A percentile compares a stretch with the other conserved stretches of the same genome.
Evolutionary conservation across 92 coral and sea anemone genomes (phyloP).

Genomic region (Epizoanthus illoricatus): DNA sequence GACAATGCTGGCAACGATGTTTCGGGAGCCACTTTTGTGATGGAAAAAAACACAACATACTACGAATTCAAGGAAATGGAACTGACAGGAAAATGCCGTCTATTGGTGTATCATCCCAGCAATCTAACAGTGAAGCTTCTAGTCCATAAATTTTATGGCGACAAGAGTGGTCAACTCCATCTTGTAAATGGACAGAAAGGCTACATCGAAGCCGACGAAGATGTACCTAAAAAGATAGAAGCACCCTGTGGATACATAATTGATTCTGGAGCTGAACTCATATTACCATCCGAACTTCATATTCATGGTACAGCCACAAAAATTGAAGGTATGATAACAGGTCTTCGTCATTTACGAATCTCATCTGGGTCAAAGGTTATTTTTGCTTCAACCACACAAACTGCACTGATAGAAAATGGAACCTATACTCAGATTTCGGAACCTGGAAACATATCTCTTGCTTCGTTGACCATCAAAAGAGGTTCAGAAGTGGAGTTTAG

Average conservation of each 20-base stretch:
- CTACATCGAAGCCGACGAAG: conserved; percentile 62
- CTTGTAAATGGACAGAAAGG: conserved; percentile 49
- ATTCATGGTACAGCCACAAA: conserved; percentile 64
- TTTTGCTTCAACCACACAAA: conserved; percentile 60
- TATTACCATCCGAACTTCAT: conserved; percentile 62
- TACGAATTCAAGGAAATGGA: conserved; percentile 72
- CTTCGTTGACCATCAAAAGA: conserved; percentile 53
- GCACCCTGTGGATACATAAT: conserved; percentile 66
- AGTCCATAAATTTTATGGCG: conserved; percentile 61
- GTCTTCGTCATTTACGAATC: conserved; percentile 54
- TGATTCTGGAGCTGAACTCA: conserved; percentile 60
- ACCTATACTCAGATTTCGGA: conserved; percentile 52
- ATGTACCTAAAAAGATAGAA: conserved; percentile 60
- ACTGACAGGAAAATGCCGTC: conserved; percentile 58
- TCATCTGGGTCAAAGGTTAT: conserved; percentile 51
- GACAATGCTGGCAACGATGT: conserved; percentile 65
- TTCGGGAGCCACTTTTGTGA: conserved; percentile 61
- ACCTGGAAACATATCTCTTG: conserved; percentile 66
- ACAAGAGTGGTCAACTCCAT: conserved; percentile 69
- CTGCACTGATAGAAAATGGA: conserved; percentile 61
- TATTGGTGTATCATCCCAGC: conserved; percentile 54
- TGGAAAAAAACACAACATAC: conserved; percentile 60
- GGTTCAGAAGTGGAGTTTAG: conserved; percentile 53
- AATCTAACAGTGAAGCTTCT: conserved; percentile 44
- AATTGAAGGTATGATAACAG: conserved; percentile 61